Evolutionary conservation across 92 coral and sea anemone genomes (phyloP).

Genomic region (Hydrozoanthus gracilis): DNA sequence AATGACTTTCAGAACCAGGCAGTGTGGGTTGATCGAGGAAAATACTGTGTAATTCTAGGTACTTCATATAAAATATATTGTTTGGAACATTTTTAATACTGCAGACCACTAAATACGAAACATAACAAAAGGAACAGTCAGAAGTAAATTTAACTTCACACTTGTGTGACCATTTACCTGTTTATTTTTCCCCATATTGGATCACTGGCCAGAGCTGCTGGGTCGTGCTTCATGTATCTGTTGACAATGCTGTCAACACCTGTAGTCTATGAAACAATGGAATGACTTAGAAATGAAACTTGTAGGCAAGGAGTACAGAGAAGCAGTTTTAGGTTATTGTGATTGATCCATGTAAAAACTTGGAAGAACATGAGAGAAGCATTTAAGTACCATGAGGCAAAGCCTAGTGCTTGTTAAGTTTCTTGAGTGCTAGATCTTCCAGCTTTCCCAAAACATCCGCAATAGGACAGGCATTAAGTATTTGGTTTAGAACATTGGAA

Average conservation of each 20-base stretch:
- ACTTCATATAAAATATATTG: neutral
- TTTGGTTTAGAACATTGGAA: too few relatives aligned
- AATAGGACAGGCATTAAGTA: too few relatives aligned
- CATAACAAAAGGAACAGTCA: neutral
- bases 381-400: too few relatives aligned
- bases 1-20: neutral
- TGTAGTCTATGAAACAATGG: slow-evolving; percentile 52
- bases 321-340: too few relatives aligned
- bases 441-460: too few relatives aligned
- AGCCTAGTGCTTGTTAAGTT: too few relatives aligned
- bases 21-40: neutral
- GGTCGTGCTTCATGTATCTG: slow-evolving; percentile 86
- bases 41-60: neutral
- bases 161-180: slow-evolving; percentile 60
- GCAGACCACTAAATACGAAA: neutral
- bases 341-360: too few relatives aligned
- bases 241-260: slow-evolving; percentile 88
- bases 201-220: slow-evolving; percentile 63
- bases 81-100: neutral
- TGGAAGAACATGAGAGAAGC: too few relatives aligned
- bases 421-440: too few relatives aligned
- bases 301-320: too few relatives aligned
- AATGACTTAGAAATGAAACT: neutral
- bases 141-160: neutral
- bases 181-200: slow-evolving; percentile 97